These are phyloP conservation scores for Thyatira batis DNA, from an alignment of 2,888 invertebrate species.

Conservation along the genomic window DNA sequence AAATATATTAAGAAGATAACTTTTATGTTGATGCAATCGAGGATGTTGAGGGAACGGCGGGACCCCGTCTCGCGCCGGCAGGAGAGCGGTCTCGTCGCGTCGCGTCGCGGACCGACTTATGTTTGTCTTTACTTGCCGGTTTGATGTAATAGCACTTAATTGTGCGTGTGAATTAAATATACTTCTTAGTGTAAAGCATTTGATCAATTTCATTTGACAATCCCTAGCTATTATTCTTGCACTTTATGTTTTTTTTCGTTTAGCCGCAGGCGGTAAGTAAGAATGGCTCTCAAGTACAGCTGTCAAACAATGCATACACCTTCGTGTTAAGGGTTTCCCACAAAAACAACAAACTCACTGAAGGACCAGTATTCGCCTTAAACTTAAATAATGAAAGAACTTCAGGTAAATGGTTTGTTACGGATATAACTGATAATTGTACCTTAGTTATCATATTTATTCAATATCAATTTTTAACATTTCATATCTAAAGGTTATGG, in stretches of 20 bases:
- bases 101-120: constrained; percentile 43
- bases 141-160: constrained; percentile 64
- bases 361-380: no score
- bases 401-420: no score
- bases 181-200: constrained; percentile 75
- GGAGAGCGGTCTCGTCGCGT: constrained; percentile 28
- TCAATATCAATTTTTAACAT: no score
- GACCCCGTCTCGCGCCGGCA: constrained; percentile 36
- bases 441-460: no score
- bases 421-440: no score
- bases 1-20: constrained; percentile 35
- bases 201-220: constrained; percentile 27
- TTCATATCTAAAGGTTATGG: no score
- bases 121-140: constrained; percentile 60
- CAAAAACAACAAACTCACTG: no score
- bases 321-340: no score
- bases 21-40: constrained; percentile 43
- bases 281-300: no score
- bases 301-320: no score
- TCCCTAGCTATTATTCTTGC: not conserved
- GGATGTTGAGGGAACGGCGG: constrained; percentile 24
- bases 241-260: constrained; percentile 11
- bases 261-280: constrained; percentile 12
- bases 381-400: no score
- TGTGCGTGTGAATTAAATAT: constrained; percentile 72